Conservation (phyloP, 2,113 vertebrate species). For the Thamnaconus septentrionalis region DNA sequence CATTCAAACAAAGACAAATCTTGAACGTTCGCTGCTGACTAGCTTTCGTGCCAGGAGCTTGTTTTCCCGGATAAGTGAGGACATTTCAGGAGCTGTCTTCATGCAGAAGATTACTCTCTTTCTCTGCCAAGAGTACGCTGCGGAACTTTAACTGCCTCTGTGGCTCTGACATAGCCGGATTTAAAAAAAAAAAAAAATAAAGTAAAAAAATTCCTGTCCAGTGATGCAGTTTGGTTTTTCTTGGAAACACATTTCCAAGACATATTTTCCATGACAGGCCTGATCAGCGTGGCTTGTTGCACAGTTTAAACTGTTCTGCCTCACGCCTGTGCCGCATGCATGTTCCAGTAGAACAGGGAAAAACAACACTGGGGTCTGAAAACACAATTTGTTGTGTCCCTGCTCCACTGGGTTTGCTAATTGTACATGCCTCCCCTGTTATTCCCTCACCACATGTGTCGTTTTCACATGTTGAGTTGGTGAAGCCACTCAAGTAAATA, state of each 20-base stretch:
- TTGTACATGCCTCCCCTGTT: too few species aligned
- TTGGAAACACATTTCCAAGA: constrained; percentile 16
- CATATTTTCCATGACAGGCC: not conserved
- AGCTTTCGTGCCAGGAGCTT: constrained; percentile 21
- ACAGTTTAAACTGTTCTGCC: constrained; percentile 18
- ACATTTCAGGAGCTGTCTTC: constrained; percentile 48
- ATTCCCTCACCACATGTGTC: too few species aligned
- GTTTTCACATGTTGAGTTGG: too few species aligned
- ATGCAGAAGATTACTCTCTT: constrained; percentile 26
- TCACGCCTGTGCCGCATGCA: constrained; percentile 30
- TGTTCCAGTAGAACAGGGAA: too few species aligned
- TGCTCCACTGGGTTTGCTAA: too few species aligned
- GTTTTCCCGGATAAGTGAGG: constrained; percentile 42
- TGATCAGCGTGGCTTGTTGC: constrained; percentile 2
- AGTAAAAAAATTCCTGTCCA: constrained; percentile 1
- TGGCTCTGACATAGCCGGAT: constrained; percentile 3
- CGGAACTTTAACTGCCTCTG: constrained; percentile 14
- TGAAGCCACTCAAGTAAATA: too few species aligned
- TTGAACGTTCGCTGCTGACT: constrained; percentile 16
- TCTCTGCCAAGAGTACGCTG: constrained; percentile 24
- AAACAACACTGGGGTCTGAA: too few species aligned
- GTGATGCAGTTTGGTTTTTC: constrained; percentile 15
- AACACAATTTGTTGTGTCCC: too few species aligned
- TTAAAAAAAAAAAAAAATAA: too few species aligned
- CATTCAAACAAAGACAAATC: constrained; percentile 43